Evolutionary conservation across 2,113 vertebrate genomes (phyloP).

Genomic region (Hyaena hyaena): DNA sequence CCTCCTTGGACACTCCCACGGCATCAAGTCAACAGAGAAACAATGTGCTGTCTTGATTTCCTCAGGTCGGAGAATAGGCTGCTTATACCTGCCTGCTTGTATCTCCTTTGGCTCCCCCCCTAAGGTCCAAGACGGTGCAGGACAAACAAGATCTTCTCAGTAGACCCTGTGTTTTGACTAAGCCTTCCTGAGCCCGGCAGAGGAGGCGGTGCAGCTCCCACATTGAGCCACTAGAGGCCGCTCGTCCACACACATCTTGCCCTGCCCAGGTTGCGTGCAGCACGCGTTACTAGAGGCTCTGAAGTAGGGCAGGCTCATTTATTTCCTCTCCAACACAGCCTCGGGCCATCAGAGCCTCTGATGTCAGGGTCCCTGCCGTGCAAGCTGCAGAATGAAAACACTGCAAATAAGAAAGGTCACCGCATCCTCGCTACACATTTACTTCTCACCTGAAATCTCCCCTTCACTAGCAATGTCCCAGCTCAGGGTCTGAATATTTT

Average conservation of each 20-base stretch:
- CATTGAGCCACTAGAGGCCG: constrained; percentile 63
- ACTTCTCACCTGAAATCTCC: constrained; percentile 75
- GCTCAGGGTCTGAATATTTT: constrained; percentile 33
- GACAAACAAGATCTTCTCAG: neutral
- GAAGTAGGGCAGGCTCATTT: constrained; percentile 81
- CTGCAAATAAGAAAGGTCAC: constrained; percentile 78
- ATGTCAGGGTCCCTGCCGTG: constrained; percentile 74
- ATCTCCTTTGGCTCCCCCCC: no score
- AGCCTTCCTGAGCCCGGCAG: no score
- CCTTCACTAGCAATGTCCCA: constrained; percentile 34
- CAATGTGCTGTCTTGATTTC: constrained; percentile 16
- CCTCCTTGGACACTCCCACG: neutral
- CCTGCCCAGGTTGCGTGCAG: neutral
- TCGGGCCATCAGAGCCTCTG: constrained; percentile 72
- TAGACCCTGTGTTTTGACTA: neutral
- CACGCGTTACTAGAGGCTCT: constrained; percentile 54
- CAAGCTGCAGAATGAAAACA: constrained; percentile 76
- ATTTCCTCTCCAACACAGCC: constrained; percentile 77
- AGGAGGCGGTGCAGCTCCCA: neutral
- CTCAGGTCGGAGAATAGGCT: neutral
- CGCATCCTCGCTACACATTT: constrained; percentile 49
- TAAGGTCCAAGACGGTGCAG: no score
- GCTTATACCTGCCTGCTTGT: neutral
- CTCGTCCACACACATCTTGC: constrained; percentile 46
- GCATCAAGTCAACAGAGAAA: constrained; percentile 34